phyloP scores from a whole-genome alignment of 2,113 vertebrate species.

The Tragelaphus strepsiceros region DNA sequence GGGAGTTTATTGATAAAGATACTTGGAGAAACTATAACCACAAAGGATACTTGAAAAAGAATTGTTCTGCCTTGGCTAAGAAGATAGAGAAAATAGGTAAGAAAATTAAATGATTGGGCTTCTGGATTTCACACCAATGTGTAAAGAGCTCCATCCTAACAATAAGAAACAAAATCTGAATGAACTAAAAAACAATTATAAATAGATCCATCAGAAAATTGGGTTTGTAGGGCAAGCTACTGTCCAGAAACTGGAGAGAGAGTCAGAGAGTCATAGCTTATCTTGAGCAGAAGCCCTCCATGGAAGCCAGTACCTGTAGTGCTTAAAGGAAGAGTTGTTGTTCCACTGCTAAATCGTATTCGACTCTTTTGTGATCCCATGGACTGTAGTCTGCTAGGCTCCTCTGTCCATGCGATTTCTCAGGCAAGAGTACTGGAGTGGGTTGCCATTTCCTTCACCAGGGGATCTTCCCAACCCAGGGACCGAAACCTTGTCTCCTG shows the following conservation, averaged over 20 bases:
- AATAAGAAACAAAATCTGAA: neutral
- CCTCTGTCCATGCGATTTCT: neutral
- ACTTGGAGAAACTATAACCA: neutral
- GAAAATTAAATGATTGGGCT: neutral
- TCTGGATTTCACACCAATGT: neutral
- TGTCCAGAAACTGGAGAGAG: neutral
- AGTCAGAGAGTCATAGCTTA: neutral
- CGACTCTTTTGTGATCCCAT: neutral
- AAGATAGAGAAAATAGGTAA: neutral
- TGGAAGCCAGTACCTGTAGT: neutral
- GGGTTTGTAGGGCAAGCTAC: neutral
- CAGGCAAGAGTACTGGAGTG: neutral
- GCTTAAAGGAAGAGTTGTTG: neutral
- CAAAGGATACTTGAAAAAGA: neutral
- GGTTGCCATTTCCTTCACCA: neutral
- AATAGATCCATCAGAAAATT: neutral
- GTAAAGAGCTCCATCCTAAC: neutral
- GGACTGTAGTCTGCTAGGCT: neutral
- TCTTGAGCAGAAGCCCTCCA: neutral
- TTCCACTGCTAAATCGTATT: neutral
- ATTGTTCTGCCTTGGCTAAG: neutral
- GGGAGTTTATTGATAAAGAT: neutral
- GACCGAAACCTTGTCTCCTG: neutral
- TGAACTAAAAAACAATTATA: neutral
- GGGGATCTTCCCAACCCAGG: neutral